Evolutionary conservation across 1,140 invertebrate genomes (phyloP), one percentile per base, ranked within the genome.

Genomic region (Batillaria attramentaria): DNA sequence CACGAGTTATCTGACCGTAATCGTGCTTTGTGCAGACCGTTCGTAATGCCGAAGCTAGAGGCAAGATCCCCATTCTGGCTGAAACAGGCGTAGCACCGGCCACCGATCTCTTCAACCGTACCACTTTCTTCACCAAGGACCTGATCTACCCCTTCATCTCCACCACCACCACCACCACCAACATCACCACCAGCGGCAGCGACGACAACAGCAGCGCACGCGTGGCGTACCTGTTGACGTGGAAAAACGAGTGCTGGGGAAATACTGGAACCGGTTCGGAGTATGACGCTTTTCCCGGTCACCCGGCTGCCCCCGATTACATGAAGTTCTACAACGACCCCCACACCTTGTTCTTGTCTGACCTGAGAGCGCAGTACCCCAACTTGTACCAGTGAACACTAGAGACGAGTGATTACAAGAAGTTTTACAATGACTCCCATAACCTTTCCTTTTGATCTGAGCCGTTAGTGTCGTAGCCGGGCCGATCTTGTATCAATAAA

Each of bases 191-290:
- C n/a, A n/a, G n/a, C n/a, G n/a, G n/a, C n/a, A n/a, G n/a, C n/a
- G n/a, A n/a, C n/a, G n/a, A n/a, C n/a, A n/a, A n/a, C n/a, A n/a
- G n/a, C n/a, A n/a, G n/a, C 3, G 37, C n/a, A 35, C 43, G 72
- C 43, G 57, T 74, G 33, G 72, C 72, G 8, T 74, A 74, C 54
- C 46, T 74, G 24, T n/a, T 46, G 20, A 74, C 72, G 2, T 74
- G 72, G 72, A 42, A 35, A 8, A 72, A 72, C 28, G 35, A 72
- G 35, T 46, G 42, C 42, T 28, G 20, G 10, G 70, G 70, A 20
- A 72, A 72, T 33, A n/a, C n/a, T n/a, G 43, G 43, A 6, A 28
- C 8, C 8, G 39, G 42, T 33, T 35, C 35, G n/a, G 35, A 41
- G 35, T 72, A 42, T n/a, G 43, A 41, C n/a, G 35, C 70, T 46